Percentiles rank a stretch among this genome's conserved stretches.
These are phyloP conservation scores for Phoebastria nigripes DNA, from an alignment of 2,797 vertebrate genomes.

Conservation along the genomic window DNA sequence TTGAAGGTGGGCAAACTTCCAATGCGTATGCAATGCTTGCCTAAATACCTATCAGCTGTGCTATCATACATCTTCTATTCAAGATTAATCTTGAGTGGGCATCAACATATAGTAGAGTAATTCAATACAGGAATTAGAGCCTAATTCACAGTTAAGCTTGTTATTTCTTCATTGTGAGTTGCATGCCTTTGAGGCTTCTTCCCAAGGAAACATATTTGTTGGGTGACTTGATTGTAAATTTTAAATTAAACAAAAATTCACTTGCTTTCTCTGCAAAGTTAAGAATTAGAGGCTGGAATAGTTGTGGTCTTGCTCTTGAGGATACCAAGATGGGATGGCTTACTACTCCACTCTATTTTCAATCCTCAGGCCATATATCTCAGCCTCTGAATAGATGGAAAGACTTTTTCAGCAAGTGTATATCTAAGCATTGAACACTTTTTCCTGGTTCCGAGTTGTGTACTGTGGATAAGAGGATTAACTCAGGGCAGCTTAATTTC, in stretches of 20 bases:
- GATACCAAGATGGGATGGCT: not conserved
- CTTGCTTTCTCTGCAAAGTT: not conserved
- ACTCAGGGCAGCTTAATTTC: not conserved
- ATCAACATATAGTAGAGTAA: not conserved
- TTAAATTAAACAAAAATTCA: not conserved
- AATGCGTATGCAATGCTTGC: fast-evolving
- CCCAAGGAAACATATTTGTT: not conserved
- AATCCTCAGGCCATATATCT: not conserved
- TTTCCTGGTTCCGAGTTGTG: not conserved
- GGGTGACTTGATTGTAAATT: not conserved
- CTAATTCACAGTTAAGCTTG: not conserved
- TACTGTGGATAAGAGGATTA: not conserved
- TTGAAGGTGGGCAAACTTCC: not conserved
- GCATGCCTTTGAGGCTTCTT: not conserved
- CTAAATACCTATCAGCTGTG: not conserved
- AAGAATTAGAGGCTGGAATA: not conserved
- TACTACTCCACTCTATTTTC: not conserved
- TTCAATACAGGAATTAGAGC: not conserved
- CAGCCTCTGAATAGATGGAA: not conserved
- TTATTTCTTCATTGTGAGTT: not conserved
- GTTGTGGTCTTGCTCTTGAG: not conserved
- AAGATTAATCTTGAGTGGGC: not conserved
- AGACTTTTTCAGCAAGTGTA: not conserved
- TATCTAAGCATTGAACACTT: not conserved
- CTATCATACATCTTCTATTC: not conserved